Percentiles rank a stretch among this genome's conserved stretches.
Evolutionary conservation across 2,888 invertebrate species (phyloP).

Genomic region (Podotricha telesiphe): DNA sequence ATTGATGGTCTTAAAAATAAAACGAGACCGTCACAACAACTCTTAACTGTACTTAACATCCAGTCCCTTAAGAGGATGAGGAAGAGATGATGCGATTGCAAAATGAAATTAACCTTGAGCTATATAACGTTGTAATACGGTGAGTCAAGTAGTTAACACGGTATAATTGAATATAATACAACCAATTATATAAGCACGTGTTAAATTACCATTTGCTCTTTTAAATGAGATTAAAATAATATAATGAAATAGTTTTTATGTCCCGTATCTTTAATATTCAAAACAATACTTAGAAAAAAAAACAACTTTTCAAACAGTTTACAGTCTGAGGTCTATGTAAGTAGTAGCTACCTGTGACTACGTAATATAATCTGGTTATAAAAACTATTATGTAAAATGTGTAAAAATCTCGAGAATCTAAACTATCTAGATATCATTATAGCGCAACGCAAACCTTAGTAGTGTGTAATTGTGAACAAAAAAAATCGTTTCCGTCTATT

Average conservation of each 20-base stretch:
- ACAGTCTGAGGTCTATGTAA: too few species aligned
- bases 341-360: too few species aligned
- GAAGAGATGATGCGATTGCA: conserved; percentile 38
- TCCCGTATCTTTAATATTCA: too few species aligned
- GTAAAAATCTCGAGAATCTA: too few species aligned
- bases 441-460: too few species aligned
- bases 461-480: too few species aligned
- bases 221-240: neutral
- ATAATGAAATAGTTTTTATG: too few species aligned
- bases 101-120: conserved; percentile 51
- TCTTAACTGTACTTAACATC: conserved; percentile 9
- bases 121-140: conserved; percentile 47
- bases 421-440: neutral
- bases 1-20: neutral
- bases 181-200: conserved; percentile 10
- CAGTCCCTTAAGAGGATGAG: conserved; percentile 24
- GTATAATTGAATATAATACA: conserved; percentile 29
- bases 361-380: too few species aligned
- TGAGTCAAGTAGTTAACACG: conserved; percentile 41
- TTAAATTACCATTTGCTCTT: neutral
- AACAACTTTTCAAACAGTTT: too few species aligned
- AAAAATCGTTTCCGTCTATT: too few species aligned
- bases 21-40: neutral
- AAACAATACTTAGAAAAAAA: too few species aligned
- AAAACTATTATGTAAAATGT: too few species aligned